These are phyloP conservation scores for Plutella xylostella DNA, from an alignment of 2,888 invertebrate species.

Conservation along the genomic window DNA sequence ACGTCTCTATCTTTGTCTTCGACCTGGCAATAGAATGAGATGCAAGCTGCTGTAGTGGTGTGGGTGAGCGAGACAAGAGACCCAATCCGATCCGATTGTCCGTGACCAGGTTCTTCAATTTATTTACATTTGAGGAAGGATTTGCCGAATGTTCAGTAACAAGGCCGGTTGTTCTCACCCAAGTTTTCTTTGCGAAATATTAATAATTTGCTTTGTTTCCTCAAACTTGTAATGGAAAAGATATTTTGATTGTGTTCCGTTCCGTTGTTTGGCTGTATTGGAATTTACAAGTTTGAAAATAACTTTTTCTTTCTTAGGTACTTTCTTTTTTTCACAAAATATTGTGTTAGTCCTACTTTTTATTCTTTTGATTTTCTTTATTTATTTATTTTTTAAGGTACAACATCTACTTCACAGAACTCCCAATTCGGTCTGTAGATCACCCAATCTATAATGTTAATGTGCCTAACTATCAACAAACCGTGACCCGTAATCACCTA, in stretches of 20 bases:
- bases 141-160: constrained; percentile 25
- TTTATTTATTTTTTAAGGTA: too few relatives aligned
- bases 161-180: constrained; percentile 26
- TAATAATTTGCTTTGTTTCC: constrained; percentile 1
- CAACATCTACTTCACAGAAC: too few relatives aligned
- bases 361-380: too few relatives aligned
- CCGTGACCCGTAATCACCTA: too few relatives aligned
- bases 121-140: constrained; percentile 34
- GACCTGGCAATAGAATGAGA: too few relatives aligned
- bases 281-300: background rate
- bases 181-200: constrained; percentile 4
- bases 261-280: background rate
- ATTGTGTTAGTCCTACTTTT: too few relatives aligned
- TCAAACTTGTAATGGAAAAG: constrained; percentile 3
- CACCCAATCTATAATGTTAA: too few relatives aligned
- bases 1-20: background rate
- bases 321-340: background rate
- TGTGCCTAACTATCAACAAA: too few relatives aligned
- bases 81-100: constrained; percentile 20
- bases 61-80: background rate
- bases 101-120: constrained; percentile 28
- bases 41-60: background rate
- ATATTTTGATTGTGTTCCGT: constrained; percentile 1
- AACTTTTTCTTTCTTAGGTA: background rate
- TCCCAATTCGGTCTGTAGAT: too few relatives aligned